Conservation (phyloP, 2,888 invertebrate genomes). For the Synanthedon vespiformis region DNA sequence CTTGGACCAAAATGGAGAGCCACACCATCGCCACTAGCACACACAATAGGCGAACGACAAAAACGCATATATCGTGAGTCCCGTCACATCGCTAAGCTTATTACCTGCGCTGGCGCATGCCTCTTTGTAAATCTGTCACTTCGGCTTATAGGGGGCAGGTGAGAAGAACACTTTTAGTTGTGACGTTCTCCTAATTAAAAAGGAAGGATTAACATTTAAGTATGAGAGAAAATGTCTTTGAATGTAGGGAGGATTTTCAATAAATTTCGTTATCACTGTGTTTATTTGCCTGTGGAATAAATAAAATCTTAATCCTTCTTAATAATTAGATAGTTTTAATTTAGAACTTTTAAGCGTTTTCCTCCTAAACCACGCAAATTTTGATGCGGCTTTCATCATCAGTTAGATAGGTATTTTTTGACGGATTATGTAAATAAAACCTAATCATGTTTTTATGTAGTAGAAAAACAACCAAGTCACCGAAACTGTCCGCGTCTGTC, state of each 20-base stretch:
- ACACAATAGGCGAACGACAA: conserved; percentile 42
- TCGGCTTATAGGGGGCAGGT: conserved; percentile 28
- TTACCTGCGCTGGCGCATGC: conserved; percentile 48
- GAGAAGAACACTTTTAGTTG: conserved; percentile 29
- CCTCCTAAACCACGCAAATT: too few species aligned
- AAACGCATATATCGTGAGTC: conserved; percentile 36
- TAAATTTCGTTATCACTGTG: background rate
- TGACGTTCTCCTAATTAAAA: conserved; percentile 39
- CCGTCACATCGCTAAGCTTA: conserved; percentile 37
- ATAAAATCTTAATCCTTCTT: too few species aligned
- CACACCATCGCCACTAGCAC: conserved; percentile 26
- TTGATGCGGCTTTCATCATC: too few species aligned
- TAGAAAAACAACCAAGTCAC: too few species aligned
- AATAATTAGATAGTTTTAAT: too few species aligned
- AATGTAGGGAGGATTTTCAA: background rate
- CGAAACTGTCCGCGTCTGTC: too few species aligned
- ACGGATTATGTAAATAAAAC: too few species aligned
- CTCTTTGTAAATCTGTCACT: conserved; percentile 50
- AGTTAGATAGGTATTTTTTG: too few species aligned
- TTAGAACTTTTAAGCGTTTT: too few species aligned
- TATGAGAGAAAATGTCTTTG: too few species aligned
- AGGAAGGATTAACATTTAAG: conserved; percentile 18
- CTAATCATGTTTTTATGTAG: too few species aligned
- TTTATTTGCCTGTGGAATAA: background rate
- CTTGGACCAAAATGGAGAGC: conserved; percentile 58